Evolutionary conservation across 2,797 vertebrate genomes (phyloP).

Genomic region (Gallirallus australis): DNA sequence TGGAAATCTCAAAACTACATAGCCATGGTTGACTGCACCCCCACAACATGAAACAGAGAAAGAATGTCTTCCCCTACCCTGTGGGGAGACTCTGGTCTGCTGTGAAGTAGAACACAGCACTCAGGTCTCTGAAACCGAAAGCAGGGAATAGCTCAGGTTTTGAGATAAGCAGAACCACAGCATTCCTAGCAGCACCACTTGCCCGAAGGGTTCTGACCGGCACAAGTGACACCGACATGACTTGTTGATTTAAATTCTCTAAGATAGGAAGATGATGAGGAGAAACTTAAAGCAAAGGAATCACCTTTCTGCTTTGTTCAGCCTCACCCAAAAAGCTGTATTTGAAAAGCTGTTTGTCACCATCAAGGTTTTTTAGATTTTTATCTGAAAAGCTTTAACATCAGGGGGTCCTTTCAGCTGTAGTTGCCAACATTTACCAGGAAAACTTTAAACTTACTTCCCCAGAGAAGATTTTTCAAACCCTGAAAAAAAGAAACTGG

Average conservation of each 20-base stretch:
- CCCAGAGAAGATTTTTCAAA: background rate
- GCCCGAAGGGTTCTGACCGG: background rate
- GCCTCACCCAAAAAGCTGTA: background rate
- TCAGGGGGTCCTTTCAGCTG: background rate
- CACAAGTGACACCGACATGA: background rate
- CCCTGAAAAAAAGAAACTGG: background rate
- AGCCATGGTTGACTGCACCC: background rate
- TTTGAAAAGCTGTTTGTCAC: background rate
- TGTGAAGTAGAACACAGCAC: background rate
- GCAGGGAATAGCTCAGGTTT: background rate
- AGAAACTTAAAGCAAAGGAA: conserved; percentile 4
- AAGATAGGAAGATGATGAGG: background rate
- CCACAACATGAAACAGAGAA: background rate
- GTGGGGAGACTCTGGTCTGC: background rate
- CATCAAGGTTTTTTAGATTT: background rate
- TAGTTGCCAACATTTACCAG: background rate
- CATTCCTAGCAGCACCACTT: background rate
- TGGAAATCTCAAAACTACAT: background rate
- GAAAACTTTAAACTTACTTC: background rate
- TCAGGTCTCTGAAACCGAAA: background rate
- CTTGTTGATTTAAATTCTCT: background rate
- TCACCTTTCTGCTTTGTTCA: background rate
- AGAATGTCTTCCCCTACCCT: background rate
- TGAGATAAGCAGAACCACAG: background rate
- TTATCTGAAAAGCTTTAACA: background rate